These are phyloP conservation scores for Chironomus striatipennis DNA, from an alignment of 1,140 invertebrate genomes.

Conservation along the genomic window DNA sequence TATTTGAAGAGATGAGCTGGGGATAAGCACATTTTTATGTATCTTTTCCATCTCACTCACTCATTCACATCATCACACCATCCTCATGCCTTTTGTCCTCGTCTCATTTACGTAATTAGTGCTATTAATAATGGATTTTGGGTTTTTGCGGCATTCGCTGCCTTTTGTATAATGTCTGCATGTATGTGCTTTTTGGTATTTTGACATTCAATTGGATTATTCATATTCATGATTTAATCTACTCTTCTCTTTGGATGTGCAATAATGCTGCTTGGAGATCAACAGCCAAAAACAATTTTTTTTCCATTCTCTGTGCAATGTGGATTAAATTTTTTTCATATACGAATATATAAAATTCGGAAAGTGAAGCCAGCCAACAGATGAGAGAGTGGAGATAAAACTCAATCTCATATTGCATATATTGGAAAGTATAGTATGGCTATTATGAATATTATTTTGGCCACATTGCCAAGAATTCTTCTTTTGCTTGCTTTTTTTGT, in stretches of 20 bases:
- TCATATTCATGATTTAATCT: background rate
- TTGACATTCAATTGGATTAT: slow-evolving; percentile 12
- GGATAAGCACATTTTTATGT: too few species aligned
- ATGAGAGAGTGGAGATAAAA: background rate
- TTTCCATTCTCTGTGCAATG: too few species aligned
- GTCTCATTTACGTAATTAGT: background rate
- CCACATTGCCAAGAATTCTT: slow-evolving; percentile 4
- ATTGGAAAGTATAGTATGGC: background rate
- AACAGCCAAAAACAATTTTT: too few species aligned
- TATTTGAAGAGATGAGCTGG: too few species aligned
- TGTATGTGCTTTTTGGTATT: background rate
- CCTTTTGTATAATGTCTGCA: background rate
- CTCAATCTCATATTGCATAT: background rate
- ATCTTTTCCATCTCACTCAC: too few species aligned
- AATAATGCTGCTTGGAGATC: too few species aligned
- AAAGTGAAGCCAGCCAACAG: background rate
- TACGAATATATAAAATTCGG: background rate
- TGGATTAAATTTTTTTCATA: background rate
- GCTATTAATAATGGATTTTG: background rate
- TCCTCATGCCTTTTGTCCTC: background rate
- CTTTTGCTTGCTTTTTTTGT: background rate
- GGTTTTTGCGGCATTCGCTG: background rate
- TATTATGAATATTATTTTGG: background rate
- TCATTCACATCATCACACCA: too few species aligned
- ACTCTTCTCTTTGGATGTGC: too few species aligned